These are phyloP conservation scores for Phalacrocorax carbo DNA, from an alignment of 2,113 vertebrate species.

Conservation along the genomic window DNA sequence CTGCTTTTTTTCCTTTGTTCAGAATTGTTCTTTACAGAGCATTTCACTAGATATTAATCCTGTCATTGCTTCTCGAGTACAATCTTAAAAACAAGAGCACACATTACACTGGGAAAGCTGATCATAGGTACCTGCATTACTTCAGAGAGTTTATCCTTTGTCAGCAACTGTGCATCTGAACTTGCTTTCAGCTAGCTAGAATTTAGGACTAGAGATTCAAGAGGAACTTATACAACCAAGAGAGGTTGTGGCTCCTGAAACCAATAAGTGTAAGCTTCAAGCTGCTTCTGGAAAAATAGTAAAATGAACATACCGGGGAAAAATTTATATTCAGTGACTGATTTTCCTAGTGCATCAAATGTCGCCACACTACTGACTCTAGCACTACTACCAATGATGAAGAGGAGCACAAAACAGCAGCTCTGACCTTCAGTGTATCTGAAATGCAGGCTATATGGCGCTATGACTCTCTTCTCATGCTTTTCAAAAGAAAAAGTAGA, in stretches of 20 bases:
- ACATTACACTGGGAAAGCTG: neutral
- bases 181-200: neutral
- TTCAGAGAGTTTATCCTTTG: neutral
- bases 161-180: neutral
- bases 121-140: neutral
- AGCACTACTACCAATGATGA: neutral
- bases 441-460: too few species aligned
- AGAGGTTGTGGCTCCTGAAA: neutral
- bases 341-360: neutral
- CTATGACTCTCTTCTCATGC: rapidly evolving
- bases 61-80: neutral
- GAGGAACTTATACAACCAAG: neutral
- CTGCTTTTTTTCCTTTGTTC: neutral
- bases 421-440: neutral
- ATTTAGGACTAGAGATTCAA: neutral
- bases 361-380: neutral
- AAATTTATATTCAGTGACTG: neutral
- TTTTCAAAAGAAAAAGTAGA: neutral
- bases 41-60: neutral
- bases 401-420: neutral
- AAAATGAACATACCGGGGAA: neutral
- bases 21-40: neutral
- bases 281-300: neutral
- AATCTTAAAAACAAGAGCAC: neutral
- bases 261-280: neutral